phyloP scores from a whole-genome alignment of 2,797 vertebrate species.

The Nothura maculosa region DNA sequence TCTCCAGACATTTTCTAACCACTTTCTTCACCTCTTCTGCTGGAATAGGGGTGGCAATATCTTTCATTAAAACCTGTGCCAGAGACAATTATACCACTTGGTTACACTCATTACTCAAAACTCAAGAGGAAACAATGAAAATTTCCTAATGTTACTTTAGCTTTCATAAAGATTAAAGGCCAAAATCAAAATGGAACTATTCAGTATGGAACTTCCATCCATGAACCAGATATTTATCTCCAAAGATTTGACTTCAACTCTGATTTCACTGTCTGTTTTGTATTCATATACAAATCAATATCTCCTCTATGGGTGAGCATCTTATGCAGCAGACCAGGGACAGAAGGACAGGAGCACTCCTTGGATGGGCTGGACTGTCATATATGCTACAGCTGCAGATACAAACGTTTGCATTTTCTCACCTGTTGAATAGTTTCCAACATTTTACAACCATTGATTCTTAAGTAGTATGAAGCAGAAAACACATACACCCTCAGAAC shows the following conservation, averaged over 20 bases:
- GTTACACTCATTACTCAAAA: conserved; percentile 29
- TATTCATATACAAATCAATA: conserved; percentile 22
- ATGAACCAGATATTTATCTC: background rate
- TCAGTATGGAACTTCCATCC: background rate
- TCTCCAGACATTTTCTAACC: conserved; percentile 93
- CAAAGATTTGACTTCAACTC: background rate
- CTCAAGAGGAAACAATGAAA: background rate
- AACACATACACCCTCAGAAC: background rate
- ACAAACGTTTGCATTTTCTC: conserved; percentile 6
- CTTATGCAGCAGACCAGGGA: conserved; percentile 25
- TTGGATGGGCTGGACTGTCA: background rate
- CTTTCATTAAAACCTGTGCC: conserved; percentile 95
- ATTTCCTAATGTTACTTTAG: background rate
- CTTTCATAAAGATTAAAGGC: background rate
- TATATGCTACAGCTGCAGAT: background rate
- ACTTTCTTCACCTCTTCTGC: conserved; percentile 94
- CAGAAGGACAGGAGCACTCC: background rate
- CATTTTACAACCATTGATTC: background rate
- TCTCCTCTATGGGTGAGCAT: background rate
- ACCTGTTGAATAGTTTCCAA: background rate
- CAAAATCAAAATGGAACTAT: background rate
- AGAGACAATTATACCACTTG: conserved; percentile 47
- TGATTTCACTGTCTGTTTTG: background rate
- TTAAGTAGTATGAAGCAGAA: background rate
- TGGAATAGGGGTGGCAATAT: conserved; percentile 93